Percentiles rank a stretch among this genome's conserved stretches.
These are phyloP conservation scores for Cactoblastis cactorum DNA, from an alignment of 2,888 invertebrate genomes.

Conservation along the genomic window DNA sequence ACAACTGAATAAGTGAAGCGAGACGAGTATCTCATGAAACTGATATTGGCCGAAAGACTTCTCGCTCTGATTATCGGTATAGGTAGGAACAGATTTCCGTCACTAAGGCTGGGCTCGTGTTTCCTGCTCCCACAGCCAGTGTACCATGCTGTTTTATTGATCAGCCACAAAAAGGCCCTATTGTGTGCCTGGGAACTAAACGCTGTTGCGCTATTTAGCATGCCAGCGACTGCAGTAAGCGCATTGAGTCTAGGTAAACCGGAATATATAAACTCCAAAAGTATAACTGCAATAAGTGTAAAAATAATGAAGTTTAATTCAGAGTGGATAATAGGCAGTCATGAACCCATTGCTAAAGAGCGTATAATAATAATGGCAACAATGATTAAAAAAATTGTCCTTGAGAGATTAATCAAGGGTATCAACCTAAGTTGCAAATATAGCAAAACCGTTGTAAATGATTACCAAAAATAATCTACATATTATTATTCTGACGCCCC, in stretches of 20 bases:
- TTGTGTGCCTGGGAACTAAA: conserved; percentile 59
- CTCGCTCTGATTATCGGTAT: conserved; percentile 78
- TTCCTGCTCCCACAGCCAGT: conserved; percentile 82
- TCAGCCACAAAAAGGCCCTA: conserved; percentile 57
- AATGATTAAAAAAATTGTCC: too few species aligned
- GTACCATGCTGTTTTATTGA: conserved; percentile 68
- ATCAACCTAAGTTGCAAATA: too few species aligned
- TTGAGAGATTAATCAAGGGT: too few species aligned
- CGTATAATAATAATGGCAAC: too few species aligned
- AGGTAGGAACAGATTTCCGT: conserved; percentile 80
- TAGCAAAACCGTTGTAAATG: too few species aligned
- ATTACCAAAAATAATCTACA: too few species aligned
- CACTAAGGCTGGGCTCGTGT: conserved; percentile 83
- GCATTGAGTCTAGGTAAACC: conserved; percentile 18
- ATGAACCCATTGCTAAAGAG: not conserved
- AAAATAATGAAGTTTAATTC: not conserved
- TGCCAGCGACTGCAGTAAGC: conserved; percentile 22
- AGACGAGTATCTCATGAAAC: conserved; percentile 27
- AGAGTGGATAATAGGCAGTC: too few species aligned
- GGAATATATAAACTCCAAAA: not conserved
- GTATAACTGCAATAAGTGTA: not conserved
- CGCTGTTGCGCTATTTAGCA: conserved; percentile 33
- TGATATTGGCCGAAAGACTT: conserved; percentile 51
- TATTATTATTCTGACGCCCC: too few species aligned
- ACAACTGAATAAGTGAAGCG: not conserved